These are phyloP conservation scores for Ennomos fuscantarius DNA, from an alignment of 2,888 invertebrate species.

Conservation along the genomic window DNA sequence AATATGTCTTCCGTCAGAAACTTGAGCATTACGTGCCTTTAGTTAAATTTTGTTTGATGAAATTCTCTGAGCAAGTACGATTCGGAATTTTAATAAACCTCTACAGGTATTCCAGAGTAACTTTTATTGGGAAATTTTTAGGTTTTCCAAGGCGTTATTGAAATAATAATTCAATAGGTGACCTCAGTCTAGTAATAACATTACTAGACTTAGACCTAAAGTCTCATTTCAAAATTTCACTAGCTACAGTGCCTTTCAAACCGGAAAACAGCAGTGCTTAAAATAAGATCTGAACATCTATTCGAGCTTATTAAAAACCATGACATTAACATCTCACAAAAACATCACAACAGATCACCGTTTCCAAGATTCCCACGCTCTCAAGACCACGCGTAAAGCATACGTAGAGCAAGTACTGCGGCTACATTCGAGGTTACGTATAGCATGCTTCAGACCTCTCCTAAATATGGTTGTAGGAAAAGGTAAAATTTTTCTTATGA, in stretches of 20 bases:
- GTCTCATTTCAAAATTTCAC: too few relatives aligned
- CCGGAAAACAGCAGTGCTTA: too few relatives aligned
- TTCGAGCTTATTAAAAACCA: not conserved
- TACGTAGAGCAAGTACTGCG: not conserved
- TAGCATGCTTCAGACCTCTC: too few relatives aligned
- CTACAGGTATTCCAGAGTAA: constrained; percentile 25
- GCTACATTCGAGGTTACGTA: too few relatives aligned
- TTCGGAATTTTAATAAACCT: constrained; percentile 42
- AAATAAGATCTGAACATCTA: too few relatives aligned
- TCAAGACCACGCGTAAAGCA: constrained; percentile 28
- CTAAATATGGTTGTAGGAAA: too few relatives aligned
- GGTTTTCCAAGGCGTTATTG: not conserved
- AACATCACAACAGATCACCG: constrained; percentile 8
- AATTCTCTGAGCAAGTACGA: constrained; percentile 32
- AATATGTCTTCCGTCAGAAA: constrained; percentile 33
- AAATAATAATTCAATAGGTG: too few relatives aligned
- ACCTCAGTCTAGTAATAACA: constrained; percentile 2
- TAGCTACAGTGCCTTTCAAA: too few relatives aligned
- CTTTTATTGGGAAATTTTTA: constrained; percentile 28
- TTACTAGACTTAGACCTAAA: too few relatives aligned
- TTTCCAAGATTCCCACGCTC: constrained; percentile 44
- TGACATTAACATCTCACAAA: constrained; percentile 5
- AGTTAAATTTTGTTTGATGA: constrained; percentile 39
- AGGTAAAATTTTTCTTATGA: too few relatives aligned
- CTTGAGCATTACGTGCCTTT: constrained; percentile 32